These are phyloP conservation scores for Kryptolebias ocellatus DNA, from an alignment of 2,797 vertebrate species.

Conservation along the genomic window DNA sequence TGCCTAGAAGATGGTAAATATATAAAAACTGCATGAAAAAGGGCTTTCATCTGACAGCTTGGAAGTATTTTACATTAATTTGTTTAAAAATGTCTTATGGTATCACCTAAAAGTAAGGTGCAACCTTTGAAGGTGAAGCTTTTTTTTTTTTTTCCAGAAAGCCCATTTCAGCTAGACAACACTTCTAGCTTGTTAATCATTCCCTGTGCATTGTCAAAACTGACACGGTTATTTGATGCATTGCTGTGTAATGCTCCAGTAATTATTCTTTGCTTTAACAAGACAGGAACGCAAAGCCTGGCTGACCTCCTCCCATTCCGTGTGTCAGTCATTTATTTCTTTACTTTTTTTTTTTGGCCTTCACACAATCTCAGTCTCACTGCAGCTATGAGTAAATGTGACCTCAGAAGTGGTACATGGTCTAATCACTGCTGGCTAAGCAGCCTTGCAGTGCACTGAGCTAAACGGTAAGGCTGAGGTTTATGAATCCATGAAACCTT, in stretches of 20 bases:
- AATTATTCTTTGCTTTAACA: slow-evolving; percentile 79
- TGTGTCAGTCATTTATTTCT: slow-evolving; percentile 73
- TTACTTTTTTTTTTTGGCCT: slow-evolving; percentile 56
- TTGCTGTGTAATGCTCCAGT: slow-evolving; percentile 66
- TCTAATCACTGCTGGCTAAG: slow-evolving; percentile 37
- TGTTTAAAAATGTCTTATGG: slow-evolving; percentile 32
- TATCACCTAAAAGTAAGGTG: slow-evolving; percentile 29
- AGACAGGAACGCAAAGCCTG: slow-evolving; percentile 62
- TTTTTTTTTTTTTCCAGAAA: slow-evolving; percentile 26
- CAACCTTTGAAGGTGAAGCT: slow-evolving; percentile 31
- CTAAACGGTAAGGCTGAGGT: slow-evolving; percentile 11
- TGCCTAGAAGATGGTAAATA: neutral
- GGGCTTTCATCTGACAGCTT: slow-evolving; percentile 5
- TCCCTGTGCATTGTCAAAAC: slow-evolving; percentile 54
- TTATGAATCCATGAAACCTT: slow-evolving; percentile 11
- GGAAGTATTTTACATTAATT: slow-evolving; percentile 14
- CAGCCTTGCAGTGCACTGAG: slow-evolving; percentile 7
- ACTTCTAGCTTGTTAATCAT: slow-evolving; percentile 61
- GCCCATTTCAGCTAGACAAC: slow-evolving; percentile 38
- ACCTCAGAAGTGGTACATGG: slow-evolving; percentile 35
- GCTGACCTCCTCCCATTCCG: slow-evolving; percentile 47
- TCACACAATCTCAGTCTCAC: slow-evolving; percentile 46
- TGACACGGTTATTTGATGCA: slow-evolving; percentile 72
- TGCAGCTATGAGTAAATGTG: slow-evolving; percentile 54
- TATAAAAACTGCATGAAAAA: neutral